Conservation (phyloP, 2,797 vertebrate genomes). For the Melanotaenia boesemani region DNA sequence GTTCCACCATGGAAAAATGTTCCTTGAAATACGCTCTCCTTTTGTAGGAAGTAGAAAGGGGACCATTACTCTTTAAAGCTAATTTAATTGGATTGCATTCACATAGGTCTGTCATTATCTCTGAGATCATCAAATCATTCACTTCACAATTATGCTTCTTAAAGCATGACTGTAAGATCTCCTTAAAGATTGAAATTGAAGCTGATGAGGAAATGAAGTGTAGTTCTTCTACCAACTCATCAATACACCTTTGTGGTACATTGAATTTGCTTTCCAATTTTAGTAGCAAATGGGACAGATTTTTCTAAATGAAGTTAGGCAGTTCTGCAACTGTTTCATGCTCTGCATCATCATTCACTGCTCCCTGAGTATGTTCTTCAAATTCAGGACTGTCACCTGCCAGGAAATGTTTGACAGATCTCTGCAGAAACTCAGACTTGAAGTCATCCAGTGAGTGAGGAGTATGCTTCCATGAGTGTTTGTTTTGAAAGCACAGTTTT, state of each 20-base stretch:
- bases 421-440: too few species aligned
- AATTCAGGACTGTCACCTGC: neutral
- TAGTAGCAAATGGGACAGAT: neutral
- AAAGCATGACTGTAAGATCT: slow-evolving; percentile 6
- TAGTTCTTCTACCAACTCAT: slow-evolving; percentile 22
- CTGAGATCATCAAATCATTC: slow-evolving; percentile 11
- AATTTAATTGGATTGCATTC: slow-evolving; percentile 1
- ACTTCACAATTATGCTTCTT: neutral
- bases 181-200: slow-evolving; percentile 5
- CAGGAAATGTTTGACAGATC: too few species aligned
- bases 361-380: neutral
- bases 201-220: slow-evolving; percentile 12
- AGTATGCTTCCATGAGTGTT: too few species aligned
- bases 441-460: too few species aligned
- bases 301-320: neutral
- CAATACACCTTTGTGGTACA: slow-evolving; percentile 2
- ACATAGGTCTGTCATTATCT: slow-evolving; percentile 20
- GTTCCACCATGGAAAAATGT: slow-evolving; percentile 22
- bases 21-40: slow-evolving; percentile 45
- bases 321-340: neutral
- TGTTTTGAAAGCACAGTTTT: too few species aligned
- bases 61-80: neutral
- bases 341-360: slow-evolving; percentile 1
- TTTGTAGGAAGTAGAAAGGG: slow-evolving; percentile 22
- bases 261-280: slow-evolving; percentile 12